Evolutionary conservation across 1,140 invertebrate species (phyloP).

Genomic region (Drosophila hydei): DNA sequence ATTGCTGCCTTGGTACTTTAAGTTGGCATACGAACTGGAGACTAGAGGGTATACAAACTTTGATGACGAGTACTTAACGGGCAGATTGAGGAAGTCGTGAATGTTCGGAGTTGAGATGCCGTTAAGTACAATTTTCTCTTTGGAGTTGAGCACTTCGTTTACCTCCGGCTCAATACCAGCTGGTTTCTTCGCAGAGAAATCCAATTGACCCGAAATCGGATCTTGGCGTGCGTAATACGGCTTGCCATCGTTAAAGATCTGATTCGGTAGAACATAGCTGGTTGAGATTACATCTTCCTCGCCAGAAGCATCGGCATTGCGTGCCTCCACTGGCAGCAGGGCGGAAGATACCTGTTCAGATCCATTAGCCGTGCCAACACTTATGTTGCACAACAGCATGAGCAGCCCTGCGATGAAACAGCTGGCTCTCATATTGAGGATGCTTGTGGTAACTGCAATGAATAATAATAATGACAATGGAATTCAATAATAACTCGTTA

Average conservation of each 20-base stretch:
- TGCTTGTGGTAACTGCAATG: conserved; percentile 35
- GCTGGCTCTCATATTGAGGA: conserved; percentile 38
- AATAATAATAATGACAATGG: not conserved
- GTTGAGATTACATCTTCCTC: conserved; percentile 76
- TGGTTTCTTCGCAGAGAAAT: conserved; percentile 86
- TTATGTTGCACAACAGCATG: conserved; percentile 28
- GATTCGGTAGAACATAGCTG: conserved; percentile 80
- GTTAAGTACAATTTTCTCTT: conserved; percentile 74
- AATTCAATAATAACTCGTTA: not conserved
- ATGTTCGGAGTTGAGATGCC: conserved; percentile 86
- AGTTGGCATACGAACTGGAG: conserved; percentile 89
- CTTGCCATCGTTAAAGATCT: conserved; percentile 88
- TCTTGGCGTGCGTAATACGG: conserved; percentile 89
- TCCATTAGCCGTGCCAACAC: conserved; percentile 14
- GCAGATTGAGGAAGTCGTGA: conserved; percentile 89
- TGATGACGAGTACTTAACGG: conserved; percentile 87
- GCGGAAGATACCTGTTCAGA: conserved; percentile 54
- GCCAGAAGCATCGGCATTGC: conserved; percentile 57
- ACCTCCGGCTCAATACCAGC: conserved; percentile 82
- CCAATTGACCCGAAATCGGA: conserved; percentile 87
- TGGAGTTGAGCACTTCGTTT: conserved; percentile 75
- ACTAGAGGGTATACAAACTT: conserved; percentile 88
- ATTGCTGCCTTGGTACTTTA: conserved; percentile 88
- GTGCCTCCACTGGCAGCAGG: conserved; percentile 67
- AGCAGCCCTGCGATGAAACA: conserved; percentile 38